These are phyloP conservation scores for Lampropteryx suffumata DNA, from an alignment of 2,888 invertebrate genomes.

Conservation along the genomic window DNA sequence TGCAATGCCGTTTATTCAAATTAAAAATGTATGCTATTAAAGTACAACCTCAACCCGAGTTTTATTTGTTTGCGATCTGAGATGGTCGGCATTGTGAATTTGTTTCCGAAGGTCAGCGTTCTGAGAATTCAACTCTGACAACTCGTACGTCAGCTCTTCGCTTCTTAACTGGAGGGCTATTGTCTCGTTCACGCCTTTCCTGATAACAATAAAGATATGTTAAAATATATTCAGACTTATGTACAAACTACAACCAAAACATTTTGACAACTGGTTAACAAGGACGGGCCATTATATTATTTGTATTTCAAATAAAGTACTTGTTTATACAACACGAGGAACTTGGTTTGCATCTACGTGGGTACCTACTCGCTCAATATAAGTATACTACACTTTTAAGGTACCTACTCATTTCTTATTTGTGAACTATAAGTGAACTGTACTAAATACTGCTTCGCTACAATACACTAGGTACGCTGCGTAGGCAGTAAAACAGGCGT, in stretches of 20 bases:
- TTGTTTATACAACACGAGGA: too few species aligned
- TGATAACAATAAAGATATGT: conserved; percentile 36
- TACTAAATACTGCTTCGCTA: too few species aligned
- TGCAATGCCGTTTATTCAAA: too few species aligned
- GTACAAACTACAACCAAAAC: neutral
- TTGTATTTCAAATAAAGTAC: neutral
- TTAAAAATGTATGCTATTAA: neutral
- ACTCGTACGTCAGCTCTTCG: conserved; percentile 55
- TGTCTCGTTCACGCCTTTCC: conserved; percentile 59
- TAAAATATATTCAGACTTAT: neutral
- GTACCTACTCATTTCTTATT: too few species aligned
- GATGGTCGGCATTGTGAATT: conserved; percentile 51
- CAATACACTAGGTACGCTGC: too few species aligned
- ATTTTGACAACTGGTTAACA: neutral
- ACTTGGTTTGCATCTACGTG: too few species aligned
- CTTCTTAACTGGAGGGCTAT: conserved; percentile 54
- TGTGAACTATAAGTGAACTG: too few species aligned
- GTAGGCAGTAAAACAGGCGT: too few species aligned
- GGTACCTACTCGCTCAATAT: too few species aligned
- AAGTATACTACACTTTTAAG: too few species aligned
- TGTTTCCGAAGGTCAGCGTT: conserved; percentile 63
- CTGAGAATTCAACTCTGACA: conserved; percentile 58
- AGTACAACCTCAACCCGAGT: conserved; percentile 52
- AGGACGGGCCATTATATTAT: neutral
- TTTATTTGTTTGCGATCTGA: conserved; percentile 50